phyloP scores from a whole-genome alignment of 2,797 vertebrate species.

The Pseudochromis fuscus region DNA sequence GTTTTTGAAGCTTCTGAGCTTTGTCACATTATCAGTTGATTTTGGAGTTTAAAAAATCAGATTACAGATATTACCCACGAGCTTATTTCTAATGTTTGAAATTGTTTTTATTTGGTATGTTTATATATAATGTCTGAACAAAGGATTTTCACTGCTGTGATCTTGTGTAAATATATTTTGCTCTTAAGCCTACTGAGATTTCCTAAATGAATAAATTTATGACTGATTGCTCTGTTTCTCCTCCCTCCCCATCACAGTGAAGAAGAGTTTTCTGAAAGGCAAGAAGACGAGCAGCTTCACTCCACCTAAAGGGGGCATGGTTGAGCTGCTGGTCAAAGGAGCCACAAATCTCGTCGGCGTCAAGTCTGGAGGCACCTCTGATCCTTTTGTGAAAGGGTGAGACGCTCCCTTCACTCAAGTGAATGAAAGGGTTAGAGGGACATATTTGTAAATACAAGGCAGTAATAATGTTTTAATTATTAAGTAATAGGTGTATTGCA shows the following conservation, averaged over 20 bases:
- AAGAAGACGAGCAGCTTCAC: conserved; percentile 89
- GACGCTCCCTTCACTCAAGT: conserved; percentile 23
- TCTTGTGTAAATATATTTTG: not conserved
- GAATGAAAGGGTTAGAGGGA: not conserved
- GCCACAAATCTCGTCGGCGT: conserved; percentile 96
- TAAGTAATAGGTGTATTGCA: no score
- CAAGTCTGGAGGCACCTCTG: conserved; percentile 95
- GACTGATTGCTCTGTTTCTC: not conserved
- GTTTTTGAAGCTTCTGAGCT: not conserved
- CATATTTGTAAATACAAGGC: no score
- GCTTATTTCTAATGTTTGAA: not conserved
- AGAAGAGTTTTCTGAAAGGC: conserved; percentile 90
- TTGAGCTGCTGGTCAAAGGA: conserved; percentile 96
- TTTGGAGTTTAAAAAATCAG: not conserved
- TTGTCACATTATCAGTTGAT: not conserved
- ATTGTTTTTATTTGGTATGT: not conserved
- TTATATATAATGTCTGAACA: not conserved
- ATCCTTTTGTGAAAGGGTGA: conserved; percentile 99
- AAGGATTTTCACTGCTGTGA: not conserved
- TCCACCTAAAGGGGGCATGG: conserved; percentile 90
- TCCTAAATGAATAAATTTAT: not conserved
- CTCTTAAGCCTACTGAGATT: not conserved
- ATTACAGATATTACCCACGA: not conserved
- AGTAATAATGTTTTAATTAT: no score
- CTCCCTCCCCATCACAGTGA: conserved; percentile 80